A percentile compares a stretch with the other conserved stretches of the same genome.
Conservation (phyloP, 2,888 invertebrate genomes). For the Endotricha flammealis region DNA sequence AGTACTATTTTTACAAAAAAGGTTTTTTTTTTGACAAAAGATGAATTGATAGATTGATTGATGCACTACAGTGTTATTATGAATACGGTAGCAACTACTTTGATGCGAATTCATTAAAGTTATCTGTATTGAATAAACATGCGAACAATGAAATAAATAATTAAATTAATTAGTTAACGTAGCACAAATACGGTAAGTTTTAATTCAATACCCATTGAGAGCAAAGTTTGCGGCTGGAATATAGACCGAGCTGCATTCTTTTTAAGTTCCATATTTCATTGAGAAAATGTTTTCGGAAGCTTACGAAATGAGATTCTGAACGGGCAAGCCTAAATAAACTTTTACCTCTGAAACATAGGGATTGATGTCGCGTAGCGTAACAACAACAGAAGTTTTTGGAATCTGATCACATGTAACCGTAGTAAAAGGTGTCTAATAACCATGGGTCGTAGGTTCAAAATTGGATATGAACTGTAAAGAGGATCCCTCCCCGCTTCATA, state of each 20-base stretch:
- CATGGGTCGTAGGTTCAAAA: constrained; percentile 35
- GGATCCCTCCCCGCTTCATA: constrained; percentile 45
- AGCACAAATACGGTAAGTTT: constrained; percentile 70
- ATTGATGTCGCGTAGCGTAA: constrained; percentile 42
- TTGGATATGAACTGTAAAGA: constrained; percentile 24
- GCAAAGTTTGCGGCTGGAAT: constrained; percentile 46
- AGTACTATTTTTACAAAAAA: too few species aligned
- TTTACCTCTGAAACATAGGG: constrained; percentile 37
- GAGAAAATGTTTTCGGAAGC: constrained; percentile 63
- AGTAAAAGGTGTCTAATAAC: constrained; percentile 39
- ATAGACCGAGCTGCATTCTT: constrained; percentile 49
- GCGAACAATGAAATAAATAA: constrained; percentile 64
- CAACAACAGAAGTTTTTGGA: constrained; percentile 61
- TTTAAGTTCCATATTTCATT: constrained; percentile 63
- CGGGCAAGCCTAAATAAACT: constrained; percentile 44
- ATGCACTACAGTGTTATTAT: too few species aligned
- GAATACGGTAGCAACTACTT: too few species aligned
- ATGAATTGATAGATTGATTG: too few species aligned
- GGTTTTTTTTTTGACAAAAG: too few species aligned
- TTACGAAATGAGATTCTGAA: constrained; percentile 57
- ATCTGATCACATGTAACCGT: constrained; percentile 40
- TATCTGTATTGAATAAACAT: constrained; percentile 61
- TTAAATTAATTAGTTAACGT: constrained; percentile 72
- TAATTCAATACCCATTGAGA: constrained; percentile 71
- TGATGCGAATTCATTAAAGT: constrained; percentile 48